A percentile compares a stretch with the other conserved stretches of the same genome.
These are phyloP conservation scores for Bembecia ichneumoniformis DNA, from an alignment of 2,888 invertebrate genomes.

Conservation along the genomic window DNA sequence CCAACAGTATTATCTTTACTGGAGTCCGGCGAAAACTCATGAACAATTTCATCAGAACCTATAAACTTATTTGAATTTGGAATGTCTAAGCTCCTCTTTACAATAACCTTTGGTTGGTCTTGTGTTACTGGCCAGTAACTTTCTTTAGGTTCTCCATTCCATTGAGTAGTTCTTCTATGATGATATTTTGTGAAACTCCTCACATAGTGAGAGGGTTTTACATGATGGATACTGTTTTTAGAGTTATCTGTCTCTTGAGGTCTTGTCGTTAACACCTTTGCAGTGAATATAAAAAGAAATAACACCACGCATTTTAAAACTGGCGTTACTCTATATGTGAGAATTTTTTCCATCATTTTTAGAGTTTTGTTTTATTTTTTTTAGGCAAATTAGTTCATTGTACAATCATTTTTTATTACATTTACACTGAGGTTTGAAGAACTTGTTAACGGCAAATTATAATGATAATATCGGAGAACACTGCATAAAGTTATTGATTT, in stretches of 20 bases:
- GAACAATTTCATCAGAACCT: slow-evolving; percentile 21
- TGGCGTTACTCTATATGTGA: slow-evolving; percentile 52
- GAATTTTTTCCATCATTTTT: slow-evolving; percentile 47
- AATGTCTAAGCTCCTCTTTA: slow-evolving; percentile 14
- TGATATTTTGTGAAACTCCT: slow-evolving; percentile 64
- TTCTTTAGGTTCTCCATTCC: slow-evolving; percentile 29
- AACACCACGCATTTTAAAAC: slow-evolving; percentile 58
- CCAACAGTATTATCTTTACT: slow-evolving; percentile 23
- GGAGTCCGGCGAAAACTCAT: slow-evolving; percentile 28
- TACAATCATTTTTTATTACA: too few species aligned
- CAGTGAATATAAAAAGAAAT: slow-evolving; percentile 62
- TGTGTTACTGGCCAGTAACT: slow-evolving; percentile 32
- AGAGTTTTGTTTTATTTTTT: too few species aligned
- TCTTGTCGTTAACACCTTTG: slow-evolving; percentile 57
- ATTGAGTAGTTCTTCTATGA: slow-evolving; percentile 54
- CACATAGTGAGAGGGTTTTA: slow-evolving; percentile 54
- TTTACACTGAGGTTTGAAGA: too few species aligned
- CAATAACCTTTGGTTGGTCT: slow-evolving; percentile 31
- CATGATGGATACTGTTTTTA: slow-evolving; percentile 46
- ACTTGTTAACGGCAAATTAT: too few species aligned
- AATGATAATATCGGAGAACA: too few species aligned
- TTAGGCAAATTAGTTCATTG: too few species aligned
- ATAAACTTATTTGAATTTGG: slow-evolving; percentile 17
- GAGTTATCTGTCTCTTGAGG: slow-evolving; percentile 51
- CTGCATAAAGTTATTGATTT: too few species aligned